Conservation (phyloP, 2,797 vertebrate species). For the Pseudotriccus pelzelni region DNA sequence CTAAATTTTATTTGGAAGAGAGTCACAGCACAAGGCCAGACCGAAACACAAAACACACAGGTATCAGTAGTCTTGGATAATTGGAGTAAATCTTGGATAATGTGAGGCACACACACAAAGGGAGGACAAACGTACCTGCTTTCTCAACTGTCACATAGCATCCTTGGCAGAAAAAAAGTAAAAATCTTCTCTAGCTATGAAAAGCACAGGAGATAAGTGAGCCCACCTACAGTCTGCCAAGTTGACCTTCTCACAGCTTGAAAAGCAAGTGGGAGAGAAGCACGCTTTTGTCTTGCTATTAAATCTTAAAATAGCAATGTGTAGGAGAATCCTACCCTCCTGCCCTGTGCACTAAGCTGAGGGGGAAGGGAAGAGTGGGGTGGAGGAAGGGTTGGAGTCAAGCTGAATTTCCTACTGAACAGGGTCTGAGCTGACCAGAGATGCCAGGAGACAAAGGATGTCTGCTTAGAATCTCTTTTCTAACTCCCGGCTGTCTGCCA, state of each 20-base stretch:
- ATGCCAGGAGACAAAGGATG: neutral
- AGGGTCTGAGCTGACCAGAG: neutral
- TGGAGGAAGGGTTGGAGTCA: neutral
- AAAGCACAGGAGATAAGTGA: neutral
- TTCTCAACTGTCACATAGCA: neutral
- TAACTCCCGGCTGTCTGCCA: neutral
- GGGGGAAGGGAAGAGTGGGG: neutral
- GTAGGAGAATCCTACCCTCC: slow-evolving; percentile 36
- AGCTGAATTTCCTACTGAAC: neutral
- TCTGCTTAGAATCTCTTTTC: neutral
- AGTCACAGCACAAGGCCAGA: neutral
- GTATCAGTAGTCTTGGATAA: neutral
- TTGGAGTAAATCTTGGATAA: neutral
- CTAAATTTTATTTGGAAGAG: neutral
- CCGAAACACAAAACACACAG: neutral
- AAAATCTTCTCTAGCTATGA: neutral
- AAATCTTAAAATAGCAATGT: slow-evolving; percentile 41
- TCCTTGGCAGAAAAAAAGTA: neutral
- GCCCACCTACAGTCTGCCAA: slow-evolving; percentile 30
- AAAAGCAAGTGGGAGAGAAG: slow-evolving; percentile 37
- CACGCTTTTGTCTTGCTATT: slow-evolving; percentile 6
- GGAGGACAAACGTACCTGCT: neutral
- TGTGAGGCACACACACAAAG: accelerated
- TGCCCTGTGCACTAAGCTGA: neutral
- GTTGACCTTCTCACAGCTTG: slow-evolving; percentile 20